Conservation (phyloP, 1,140 invertebrate species). For the Drosophila insularis region DNA sequence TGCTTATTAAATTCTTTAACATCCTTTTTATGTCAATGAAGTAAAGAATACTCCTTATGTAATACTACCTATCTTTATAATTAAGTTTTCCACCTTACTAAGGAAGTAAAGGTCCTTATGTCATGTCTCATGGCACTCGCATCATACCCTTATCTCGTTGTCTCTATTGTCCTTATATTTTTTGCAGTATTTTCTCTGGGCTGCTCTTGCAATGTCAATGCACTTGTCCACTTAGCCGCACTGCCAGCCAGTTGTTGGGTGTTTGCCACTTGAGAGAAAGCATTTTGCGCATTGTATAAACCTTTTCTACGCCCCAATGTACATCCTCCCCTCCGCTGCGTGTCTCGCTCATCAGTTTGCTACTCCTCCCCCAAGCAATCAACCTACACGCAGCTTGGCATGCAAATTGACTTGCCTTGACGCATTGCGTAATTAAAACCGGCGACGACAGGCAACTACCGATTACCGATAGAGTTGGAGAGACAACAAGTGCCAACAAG, state of each 20-base stretch:
- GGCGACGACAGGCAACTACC: conserved; percentile 5
- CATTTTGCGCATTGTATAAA: conserved; percentile 8
- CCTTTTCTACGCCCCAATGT: neutral
- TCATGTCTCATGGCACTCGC: neutral
- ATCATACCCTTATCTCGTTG: neutral
- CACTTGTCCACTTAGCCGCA: conserved; percentile 16
- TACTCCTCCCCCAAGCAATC: neutral
- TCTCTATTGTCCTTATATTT: neutral
- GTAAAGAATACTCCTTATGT: too few relatives aligned
- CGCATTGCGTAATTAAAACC: conserved; percentile 12
- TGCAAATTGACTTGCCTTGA: conserved; percentile 14
- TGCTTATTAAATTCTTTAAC: too few relatives aligned
- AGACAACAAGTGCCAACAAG: neutral
- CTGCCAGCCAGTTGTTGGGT: conserved; percentile 6
- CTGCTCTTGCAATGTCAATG: conserved; percentile 4
- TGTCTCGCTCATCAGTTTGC: neutral
- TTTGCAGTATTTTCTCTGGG: neutral
- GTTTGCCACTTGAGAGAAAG: conserved; percentile 12
- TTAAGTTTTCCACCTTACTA: neutral
- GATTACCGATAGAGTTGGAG: neutral
- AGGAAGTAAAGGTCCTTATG: neutral
- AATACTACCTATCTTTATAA: neutral
- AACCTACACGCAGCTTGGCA: conserved; percentile 5
- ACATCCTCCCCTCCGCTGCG: neutral
- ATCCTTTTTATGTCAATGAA: too few relatives aligned